These are phyloP conservation scores for Troglohyphantes excavatus DNA, from an alignment of 2,888 invertebrate genomes.

Conservation along the genomic window DNA sequence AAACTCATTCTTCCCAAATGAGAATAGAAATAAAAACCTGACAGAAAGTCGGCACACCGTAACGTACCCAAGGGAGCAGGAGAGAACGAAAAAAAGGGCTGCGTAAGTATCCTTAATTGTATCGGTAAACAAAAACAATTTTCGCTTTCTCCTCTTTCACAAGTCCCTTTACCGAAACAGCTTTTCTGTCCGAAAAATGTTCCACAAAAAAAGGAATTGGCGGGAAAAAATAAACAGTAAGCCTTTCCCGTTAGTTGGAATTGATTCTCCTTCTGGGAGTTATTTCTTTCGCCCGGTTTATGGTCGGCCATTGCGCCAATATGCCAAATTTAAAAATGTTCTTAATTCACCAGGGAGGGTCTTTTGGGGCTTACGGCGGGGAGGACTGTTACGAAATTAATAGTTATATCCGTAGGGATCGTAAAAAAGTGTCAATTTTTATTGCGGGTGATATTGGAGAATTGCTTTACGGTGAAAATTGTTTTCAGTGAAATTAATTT, in stretches of 20 bases:
- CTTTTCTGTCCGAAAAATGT: constrained; percentile 5
- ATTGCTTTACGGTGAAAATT: neutral
- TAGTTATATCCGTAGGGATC: neutral
- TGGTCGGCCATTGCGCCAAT: neutral
- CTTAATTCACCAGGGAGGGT: neutral
- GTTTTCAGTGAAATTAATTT: neutral
- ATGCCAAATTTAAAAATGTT: constrained; percentile 27
- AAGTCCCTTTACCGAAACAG: neutral
- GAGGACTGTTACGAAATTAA: constrained; percentile 10
- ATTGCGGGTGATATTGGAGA: neutral
- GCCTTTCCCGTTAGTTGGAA: constrained; percentile 12
- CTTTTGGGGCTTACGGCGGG: neutral
- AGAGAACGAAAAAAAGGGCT: neutral
- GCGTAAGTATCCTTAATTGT: constrained; percentile 19
- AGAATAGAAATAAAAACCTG: neutral
- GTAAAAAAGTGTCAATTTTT: neutral
- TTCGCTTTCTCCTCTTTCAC: neutral
- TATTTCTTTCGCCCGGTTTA: neutral
- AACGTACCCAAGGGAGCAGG: neutral
- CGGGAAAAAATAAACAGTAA: neutral
- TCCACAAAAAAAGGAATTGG: constrained; percentile 8
- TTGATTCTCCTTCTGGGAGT: constrained; percentile 25
- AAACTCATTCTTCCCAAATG: neutral
- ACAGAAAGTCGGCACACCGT: neutral
- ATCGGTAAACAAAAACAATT: constrained; percentile 41